Evolutionary conservation across 2,113 vertebrate species (phyloP), one percentile per base, ranked within the genome.

Genomic region (Pelodiscus sinensis): DNA sequence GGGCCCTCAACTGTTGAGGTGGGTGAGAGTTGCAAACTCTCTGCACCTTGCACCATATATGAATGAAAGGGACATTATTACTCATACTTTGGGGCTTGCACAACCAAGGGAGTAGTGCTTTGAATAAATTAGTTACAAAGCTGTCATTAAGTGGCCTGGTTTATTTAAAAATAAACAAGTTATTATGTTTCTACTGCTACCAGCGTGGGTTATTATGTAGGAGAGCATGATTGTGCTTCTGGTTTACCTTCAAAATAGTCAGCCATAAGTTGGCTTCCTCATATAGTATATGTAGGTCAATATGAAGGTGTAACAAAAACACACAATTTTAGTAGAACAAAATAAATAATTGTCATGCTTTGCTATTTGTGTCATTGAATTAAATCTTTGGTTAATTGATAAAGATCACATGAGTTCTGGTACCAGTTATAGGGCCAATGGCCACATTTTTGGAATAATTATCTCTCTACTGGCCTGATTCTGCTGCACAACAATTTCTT

Each of bases 301-400:
- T 68, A 68, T 90, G 29, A 29, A 94, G 96, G 91, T 79, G 96
- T 94, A 95, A 88, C 91, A 95, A 88, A 57, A 95, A 97, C 94
- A 92, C 5, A 91, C 84, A 84, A 92, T 94, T 95, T 93, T 93
- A 93, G 96, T 90, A 92, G 87, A 92, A 88, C 87, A 92, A 95
- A 96, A 96, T 54, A 10, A 44, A 44, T 96, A 96, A 93, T 97
- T 97, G 91, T 91, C 94, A 60, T 31, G 89, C 94, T 96, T 90
- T 79, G 81, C 94, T 88, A 97, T 97, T 97, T 96, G 93, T 89
- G 92, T 85, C 81, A 94, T 92, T 97, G 97, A 95, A 93, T 91
- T 84, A 92, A 96, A 62, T 54, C 18, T 94, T 73, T 54, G 52
- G 92, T 82, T 60, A 44, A 1, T 55, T 90, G 79, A 93, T 85